phyloP scores from a whole-genome alignment of 1,140 invertebrate species.

The Musca vetustissima region DNA sequence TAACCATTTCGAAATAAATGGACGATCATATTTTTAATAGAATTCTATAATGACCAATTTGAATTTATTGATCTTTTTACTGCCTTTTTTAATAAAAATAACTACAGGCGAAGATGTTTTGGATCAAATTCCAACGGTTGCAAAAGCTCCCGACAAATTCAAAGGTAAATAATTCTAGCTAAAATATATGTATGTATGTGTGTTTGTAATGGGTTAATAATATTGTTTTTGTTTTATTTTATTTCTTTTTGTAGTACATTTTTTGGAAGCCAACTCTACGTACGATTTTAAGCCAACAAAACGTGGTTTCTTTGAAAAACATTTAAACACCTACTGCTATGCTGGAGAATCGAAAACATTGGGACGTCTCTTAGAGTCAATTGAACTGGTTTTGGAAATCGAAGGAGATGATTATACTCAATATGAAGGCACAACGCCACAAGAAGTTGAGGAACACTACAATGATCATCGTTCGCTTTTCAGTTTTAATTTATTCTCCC shows the following conservation, averaged over 20 bases:
- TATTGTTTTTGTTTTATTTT: not conserved
- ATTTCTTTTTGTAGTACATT: not conserved
- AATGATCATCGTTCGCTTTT: slow-evolving; percentile 68
- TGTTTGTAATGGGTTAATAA: no score
- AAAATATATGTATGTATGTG: no score
- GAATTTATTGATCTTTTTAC: not conserved
- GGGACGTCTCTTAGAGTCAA: slow-evolving; percentile 60
- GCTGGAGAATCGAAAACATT: slow-evolving; percentile 59
- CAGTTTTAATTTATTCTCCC: slow-evolving; percentile 67
- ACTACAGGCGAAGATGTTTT: not conserved
- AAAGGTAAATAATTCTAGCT: no score
- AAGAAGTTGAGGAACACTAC: slow-evolving; percentile 66
- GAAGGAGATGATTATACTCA: slow-evolving; percentile 66
- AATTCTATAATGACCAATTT: no score
- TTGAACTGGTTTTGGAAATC: slow-evolving; percentile 66
- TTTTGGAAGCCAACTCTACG: not conserved
- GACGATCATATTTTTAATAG: no score
- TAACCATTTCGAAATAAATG: no score
- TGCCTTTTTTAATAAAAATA: not conserved
- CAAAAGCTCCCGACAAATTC: not conserved
- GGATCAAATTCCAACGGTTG: not conserved
- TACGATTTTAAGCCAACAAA: not conserved
- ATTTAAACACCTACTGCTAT: slow-evolving; percentile 60
- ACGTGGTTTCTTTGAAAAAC: slow-evolving; percentile 26
- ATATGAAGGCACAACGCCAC: slow-evolving; percentile 66